Evolutionary conservation across 2,797 vertebrate species (phyloP).

Genomic region (Zalophus californianus): DNA sequence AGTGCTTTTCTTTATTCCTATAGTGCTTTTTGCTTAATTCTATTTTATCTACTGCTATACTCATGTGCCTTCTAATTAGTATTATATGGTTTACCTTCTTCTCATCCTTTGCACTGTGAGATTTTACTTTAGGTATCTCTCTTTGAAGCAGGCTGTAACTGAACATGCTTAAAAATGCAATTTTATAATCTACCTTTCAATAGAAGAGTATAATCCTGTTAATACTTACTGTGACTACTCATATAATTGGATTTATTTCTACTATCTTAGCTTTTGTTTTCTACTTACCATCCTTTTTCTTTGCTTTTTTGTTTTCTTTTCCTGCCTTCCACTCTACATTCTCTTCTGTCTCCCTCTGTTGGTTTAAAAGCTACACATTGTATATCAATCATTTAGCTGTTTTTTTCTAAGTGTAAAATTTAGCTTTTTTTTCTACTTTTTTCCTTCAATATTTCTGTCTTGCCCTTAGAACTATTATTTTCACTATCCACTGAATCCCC

Average conservation of each 20-base stretch:
- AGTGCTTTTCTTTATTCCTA: background rate
- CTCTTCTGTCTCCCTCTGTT: no score
- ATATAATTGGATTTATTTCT: slow-evolving; percentile 15
- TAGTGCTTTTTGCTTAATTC: slow-evolving; percentile 15
- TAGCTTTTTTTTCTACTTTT: background rate
- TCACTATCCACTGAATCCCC: background rate
- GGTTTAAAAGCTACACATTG: slow-evolving; percentile 12
- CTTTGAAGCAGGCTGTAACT: slow-evolving; percentile 29
- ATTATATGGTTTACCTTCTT: background rate
- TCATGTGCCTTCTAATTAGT: background rate
- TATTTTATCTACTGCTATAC: background rate
- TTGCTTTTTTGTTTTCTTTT: background rate
- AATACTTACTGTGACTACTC: background rate
- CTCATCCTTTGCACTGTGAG: background rate
- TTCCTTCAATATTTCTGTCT: background rate
- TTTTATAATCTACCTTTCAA: slow-evolving; percentile 14
- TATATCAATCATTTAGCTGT: background rate
- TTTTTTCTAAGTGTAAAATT: background rate
- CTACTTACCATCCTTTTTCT: background rate
- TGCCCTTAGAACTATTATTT: slow-evolving; percentile 1
- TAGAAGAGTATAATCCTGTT: background rate
- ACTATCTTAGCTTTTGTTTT: slow-evolving; percentile 21
- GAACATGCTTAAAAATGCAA: slow-evolving; percentile 6
- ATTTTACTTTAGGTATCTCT: background rate
- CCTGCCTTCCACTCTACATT: background rate